Evolutionary conservation across 2,113 vertebrate species (phyloP), one percentile per base, ranked within the genome.

Genomic region (Emydura subglobosa): DNA sequence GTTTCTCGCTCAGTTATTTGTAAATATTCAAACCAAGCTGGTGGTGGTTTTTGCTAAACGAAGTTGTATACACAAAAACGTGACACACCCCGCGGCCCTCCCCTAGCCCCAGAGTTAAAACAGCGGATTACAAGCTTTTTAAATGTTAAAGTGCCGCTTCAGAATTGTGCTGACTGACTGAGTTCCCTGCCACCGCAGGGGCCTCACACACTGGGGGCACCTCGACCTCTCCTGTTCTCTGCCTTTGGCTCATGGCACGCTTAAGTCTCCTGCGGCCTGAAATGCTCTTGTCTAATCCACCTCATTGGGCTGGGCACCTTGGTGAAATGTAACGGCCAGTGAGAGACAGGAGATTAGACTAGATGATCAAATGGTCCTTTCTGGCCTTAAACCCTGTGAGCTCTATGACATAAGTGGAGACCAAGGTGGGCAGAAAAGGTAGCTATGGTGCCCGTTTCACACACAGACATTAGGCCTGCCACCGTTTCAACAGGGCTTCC

Each of bases 401-500:
- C 65, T 19, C 65, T 68, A 34, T n/a, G 61, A 21, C 9, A 68
- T 19, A 34, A n/a, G 34, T 21, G 65, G 65, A 68, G 65, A n/a
- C 34, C 11, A 22, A 72, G 92, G 68, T 76, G 49, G 22, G 92
- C 68, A 83, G 79, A 3, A 81, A 76, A 91, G 0, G 42, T 78
- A 82, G 84, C 76, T 79, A 14, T 6, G 1, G 81, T 29, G 90
- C 76, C 91, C 2, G 39, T 84, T 83, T 49, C 2, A 1, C 55
- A 8, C 2, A 79, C 13, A 87, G 90, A 84, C 72, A 84, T 44
- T n/a, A 47, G 53, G 44, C 74, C 91, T 93, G 87, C 79, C 93
- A 61, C 83, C 83, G 53, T 79, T 89, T 78, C 12, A 7, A 25
- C 68, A 0, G 68, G 4, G 17, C 85, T 92, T 86, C 90, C 1